Base-by-base conservation (phyloP, 2,113 vertebrate genomes). In the Thamnaconus septentrionalis region DNA sequence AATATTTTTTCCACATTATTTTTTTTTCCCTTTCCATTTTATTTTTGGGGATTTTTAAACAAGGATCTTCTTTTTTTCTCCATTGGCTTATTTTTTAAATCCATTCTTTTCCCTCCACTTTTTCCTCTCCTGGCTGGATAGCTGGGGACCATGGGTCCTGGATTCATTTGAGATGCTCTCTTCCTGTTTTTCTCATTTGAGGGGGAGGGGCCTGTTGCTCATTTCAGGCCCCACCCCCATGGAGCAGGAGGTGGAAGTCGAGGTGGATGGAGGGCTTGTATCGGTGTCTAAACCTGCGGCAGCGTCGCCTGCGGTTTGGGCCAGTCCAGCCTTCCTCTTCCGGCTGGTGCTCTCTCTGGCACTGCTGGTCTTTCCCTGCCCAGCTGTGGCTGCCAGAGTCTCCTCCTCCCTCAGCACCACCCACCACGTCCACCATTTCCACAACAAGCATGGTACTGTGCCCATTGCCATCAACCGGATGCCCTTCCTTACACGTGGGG, bases 381-480 rank as follows among this genome's bases (percentile, higher is more conserved):
- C 90, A 6, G 89, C 91, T 0, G 91, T 92, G 59, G 93, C 93
- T 5, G 95, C 95, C 58, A 86, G 95, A 62, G 95, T 97, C 54
- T 97, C 95, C 56, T 97, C 95, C 79, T 95, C 94, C 84, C 95
- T 97, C 85, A 96, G 95, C 83, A 96, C 95, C 78, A 96, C 95
- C 49, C 95, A 96, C 90, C 95, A 96, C 61, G 94, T 96, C 77
- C 94, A 96, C 88, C 94, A 97, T 90, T 96, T 97, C 90, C 94
- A 97, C 91, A 96, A 93, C 89, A 95, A 95, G 82, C 94, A 95
- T 80, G 94, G 94, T 78, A 94, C 95, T 39, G 94, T 94, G 87
- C 95, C 95, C 86, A 94, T 97, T 90, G 95, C 95, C 90, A 97
- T 97, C 92, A 96, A 97, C 93, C 91, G 95, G 87, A 95, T 94